Evolutionary conservation across 2,888 invertebrate species (phyloP).

Genomic region (Rotaria socialis): DNA sequence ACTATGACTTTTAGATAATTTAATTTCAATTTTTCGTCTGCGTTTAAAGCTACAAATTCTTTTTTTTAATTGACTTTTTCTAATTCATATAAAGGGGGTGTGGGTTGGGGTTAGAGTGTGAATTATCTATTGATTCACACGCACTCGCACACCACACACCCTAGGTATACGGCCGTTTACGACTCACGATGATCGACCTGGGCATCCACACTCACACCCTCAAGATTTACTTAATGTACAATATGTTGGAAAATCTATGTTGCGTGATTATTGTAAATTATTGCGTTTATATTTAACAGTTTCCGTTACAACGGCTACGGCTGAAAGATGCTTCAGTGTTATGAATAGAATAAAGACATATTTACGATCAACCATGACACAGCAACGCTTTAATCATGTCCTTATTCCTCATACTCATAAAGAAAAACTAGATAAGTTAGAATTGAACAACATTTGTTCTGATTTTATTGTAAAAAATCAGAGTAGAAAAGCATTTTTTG

Average conservation of each 20-base stretch:
- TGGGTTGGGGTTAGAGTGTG: too few relatives aligned
- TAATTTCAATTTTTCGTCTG: too few relatives aligned
- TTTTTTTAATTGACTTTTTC: too few relatives aligned
- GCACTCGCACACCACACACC: too few relatives aligned
- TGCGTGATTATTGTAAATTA: background rate
- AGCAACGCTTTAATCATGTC: background rate
- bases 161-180: too few relatives aligned
- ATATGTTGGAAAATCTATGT: background rate
- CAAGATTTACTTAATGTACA: background rate
- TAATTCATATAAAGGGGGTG: too few relatives aligned
- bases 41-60: too few relatives aligned
- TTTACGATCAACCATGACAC: background rate
- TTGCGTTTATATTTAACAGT: slow-evolving; percentile 15
- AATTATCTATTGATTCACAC: too few relatives aligned
- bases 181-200: too few relatives aligned
- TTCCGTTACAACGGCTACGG: background rate
- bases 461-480: background rate
- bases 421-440: background rate
- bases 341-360: background rate
- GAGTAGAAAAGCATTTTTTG: background rate
- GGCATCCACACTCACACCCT: too few relatives aligned
- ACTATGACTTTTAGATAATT: too few relatives aligned
- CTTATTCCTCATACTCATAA: background rate
- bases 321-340: background rate
- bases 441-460: background rate